Evolutionary conservation across 2,888 invertebrate genomes (phyloP), one percentile per base, ranked within the genome.

Genomic region (Aspidiotus destructor): DNA sequence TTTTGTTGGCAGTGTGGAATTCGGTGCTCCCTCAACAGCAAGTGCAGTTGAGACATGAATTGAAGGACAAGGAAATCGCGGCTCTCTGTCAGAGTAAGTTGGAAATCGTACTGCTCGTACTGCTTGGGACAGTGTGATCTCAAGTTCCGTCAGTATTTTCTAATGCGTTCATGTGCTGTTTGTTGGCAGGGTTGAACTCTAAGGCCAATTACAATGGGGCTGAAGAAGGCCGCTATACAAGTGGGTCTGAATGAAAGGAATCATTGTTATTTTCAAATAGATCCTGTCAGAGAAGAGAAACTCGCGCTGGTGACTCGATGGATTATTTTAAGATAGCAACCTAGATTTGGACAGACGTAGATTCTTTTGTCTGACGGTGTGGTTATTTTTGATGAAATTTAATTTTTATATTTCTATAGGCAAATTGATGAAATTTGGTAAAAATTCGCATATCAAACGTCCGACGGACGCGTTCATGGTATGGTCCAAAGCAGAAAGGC

Each of bases 381-480:
- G 40, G 53, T 7, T 41, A 16, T 42, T 60, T 48, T 42, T 41
- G 15, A n/a, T 53, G 1, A 54, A 58, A 62, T 62, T 15, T 58
- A 16, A 62, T 60, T 64, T 60, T 53, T 52, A 63, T n/a, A n/a
- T 41, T 55, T 42, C 41, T n/a, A 55, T 53, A 71, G 71, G 69
- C 16, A 70, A 92, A 80, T 86, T 93, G 75, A 90, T 92, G 73
- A 85, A 92, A 61, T 89, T 92, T 74, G 81, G 82, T 69, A 88
- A 94, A 72, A 94, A 93, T 77, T 92, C 93, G 7, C 99, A 99
- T 80, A 95, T 99, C 77, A 99, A 99, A 77, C 84, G 99, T 74
- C 99, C 99, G 15, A 99, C 99, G 99, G 99, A 99, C 78, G 99
- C 97, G 0, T 98, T 98, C 80, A 99, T 99, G 99, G 98, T 99